Evolutionary conservation across 2,113 vertebrate species (phyloP).

Genomic region (Vombatus ursinus): DNA sequence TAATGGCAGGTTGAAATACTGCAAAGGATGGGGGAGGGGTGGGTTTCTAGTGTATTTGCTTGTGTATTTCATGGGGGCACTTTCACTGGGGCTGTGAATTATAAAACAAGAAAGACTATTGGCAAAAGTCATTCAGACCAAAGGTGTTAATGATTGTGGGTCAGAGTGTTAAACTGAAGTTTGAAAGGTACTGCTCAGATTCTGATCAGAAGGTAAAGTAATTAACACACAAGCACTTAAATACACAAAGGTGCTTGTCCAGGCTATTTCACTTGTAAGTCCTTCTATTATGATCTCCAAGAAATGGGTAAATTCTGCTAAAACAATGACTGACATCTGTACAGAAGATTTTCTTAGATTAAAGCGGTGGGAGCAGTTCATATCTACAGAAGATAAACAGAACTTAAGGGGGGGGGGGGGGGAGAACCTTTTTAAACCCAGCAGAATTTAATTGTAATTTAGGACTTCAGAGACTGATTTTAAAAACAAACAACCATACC

Average conservation of each 20-base stretch:
- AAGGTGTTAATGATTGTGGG: constrained; percentile 68
- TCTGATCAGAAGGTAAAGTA: constrained; percentile 26
- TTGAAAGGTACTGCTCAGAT: constrained; percentile 4
- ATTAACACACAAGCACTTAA: background rate
- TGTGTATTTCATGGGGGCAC: constrained; percentile 84
- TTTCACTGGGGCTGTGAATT: constrained; percentile 76
- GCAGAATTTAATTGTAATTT: background rate
- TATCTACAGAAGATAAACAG: constrained; percentile 22
- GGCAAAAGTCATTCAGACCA: constrained; percentile 69
- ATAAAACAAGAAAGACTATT: constrained; percentile 68
- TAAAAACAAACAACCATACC: background rate
- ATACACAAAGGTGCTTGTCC: constrained; percentile 5
- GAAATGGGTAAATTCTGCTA: constrained; percentile 57
- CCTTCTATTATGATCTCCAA: constrained; percentile 58
- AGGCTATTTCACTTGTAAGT: constrained; percentile 54
- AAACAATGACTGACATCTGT: constrained; percentile 28
- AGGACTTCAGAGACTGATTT: background rate
- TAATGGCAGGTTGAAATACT: constrained; percentile 84
- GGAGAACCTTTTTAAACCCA: background rate
- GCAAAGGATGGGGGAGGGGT: constrained; percentile 68
- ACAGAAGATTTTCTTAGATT: constrained; percentile 29
- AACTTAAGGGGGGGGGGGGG: background rate
- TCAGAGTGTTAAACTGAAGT: constrained; percentile 58
- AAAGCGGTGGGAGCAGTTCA: constrained; percentile 20
- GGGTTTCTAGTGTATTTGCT: constrained; percentile 79